Percentiles rank a stretch among this genome's conserved stretches.
Conservation (phyloP, 2,888 invertebrate genomes). For the Apoda limacodes region DNA sequence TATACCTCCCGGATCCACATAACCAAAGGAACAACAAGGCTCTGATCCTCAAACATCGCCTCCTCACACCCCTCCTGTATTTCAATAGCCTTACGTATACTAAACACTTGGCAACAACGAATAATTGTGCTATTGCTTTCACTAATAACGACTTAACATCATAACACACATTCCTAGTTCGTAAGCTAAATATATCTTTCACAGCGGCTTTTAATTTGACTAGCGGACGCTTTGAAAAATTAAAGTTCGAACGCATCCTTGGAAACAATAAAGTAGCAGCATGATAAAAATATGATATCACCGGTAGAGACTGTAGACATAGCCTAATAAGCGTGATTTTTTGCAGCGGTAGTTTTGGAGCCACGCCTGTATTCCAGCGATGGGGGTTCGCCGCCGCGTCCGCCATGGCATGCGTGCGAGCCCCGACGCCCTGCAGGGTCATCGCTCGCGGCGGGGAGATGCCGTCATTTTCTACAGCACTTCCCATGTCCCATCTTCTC, state of each 20-base stretch:
- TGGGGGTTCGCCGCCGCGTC: constrained; percentile 36
- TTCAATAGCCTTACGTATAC: constrained; percentile 33
- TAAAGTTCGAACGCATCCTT: constrained; percentile 47
- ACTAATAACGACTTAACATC: constrained; percentile 55
- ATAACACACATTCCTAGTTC: constrained; percentile 58
- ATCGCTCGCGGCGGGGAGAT: constrained; percentile 63
- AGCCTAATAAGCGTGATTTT: constrained; percentile 62
- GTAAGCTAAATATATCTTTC: constrained; percentile 41
- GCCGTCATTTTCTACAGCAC: constrained; percentile 56
- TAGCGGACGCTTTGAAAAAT: constrained; percentile 64
- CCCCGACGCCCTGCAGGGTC: constrained; percentile 49
- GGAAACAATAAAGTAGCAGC: constrained; percentile 34
- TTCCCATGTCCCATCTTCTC: constrained; percentile 62
- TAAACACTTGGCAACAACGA: constrained; percentile 58
- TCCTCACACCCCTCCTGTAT: constrained; percentile 19
- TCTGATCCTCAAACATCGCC: constrained; percentile 24
- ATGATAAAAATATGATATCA: constrained; percentile 43
- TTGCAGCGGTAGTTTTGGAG: constrained; percentile 36
- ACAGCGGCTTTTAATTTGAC: constrained; percentile 60
- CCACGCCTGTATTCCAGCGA: constrained; percentile 31
- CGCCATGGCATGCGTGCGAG: constrained; percentile 34
- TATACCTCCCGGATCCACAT: constrained; percentile 37
- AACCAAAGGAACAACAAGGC: constrained; percentile 44
- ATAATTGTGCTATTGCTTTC: constrained; percentile 62
- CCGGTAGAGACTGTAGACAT: constrained; percentile 53